Evolutionary conservation across 1,140 invertebrate genomes (phyloP).

Genomic region (Metopolophium dirhodum): DNA sequence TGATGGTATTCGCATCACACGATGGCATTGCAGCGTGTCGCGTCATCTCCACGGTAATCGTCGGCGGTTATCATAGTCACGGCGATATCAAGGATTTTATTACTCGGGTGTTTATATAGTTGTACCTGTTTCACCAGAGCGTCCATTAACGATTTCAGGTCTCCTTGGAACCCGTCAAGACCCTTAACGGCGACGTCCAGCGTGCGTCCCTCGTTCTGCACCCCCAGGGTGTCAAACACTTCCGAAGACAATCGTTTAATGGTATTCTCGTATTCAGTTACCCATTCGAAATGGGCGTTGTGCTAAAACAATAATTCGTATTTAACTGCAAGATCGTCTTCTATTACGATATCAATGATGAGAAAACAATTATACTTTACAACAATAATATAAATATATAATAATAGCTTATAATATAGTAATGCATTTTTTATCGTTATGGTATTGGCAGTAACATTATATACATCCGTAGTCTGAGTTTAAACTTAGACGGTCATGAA

Average conservation of each 20-base stretch:
- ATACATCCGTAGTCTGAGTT: not conserved
- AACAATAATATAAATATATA: no score
- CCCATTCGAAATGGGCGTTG: constrained; percentile 30
- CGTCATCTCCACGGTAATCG: no score
- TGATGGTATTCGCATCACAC: no score
- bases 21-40: no score
- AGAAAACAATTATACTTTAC: not conserved
- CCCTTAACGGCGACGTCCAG: not conserved
- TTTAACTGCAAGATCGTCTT: not conserved
- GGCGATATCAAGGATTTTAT: not conserved
- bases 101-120: no score
- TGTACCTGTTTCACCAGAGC: not conserved
- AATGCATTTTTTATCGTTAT: not conserved
- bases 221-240: not conserved
- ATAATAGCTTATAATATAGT: no score
- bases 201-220: not conserved
- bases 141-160: not conserved
- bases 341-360: not conserved
- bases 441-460: not conserved
- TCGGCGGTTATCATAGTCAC: not conserved
- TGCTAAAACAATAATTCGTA: constrained; percentile 11
- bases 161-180: not conserved
- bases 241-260: not conserved
- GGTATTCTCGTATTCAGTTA: not conserved
- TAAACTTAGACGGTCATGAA: not conserved